A percentile compares a stretch with the other conserved stretches of the same genome.
Conservation (phyloP, 1,140 invertebrate genomes). For the Elymnias hypermnestra region DNA sequence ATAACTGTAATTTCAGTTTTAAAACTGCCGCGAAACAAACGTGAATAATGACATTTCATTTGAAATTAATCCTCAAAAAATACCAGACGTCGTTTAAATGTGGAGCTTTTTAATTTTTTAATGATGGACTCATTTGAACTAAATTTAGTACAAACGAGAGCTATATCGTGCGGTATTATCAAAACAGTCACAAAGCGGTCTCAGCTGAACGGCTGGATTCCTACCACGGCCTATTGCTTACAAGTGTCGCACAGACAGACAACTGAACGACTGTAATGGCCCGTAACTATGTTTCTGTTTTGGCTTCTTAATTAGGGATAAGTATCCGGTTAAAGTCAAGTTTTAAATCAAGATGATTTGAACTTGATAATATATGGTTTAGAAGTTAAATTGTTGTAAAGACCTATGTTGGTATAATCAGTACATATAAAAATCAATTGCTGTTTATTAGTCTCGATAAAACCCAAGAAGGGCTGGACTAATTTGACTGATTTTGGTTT, state of each 20-base stretch:
- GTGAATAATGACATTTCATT: too few relatives aligned
- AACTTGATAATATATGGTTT: too few relatives aligned
- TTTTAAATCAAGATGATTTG: background rate
- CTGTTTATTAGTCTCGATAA: too few relatives aligned
- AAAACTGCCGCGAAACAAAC: too few relatives aligned
- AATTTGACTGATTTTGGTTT: too few relatives aligned
- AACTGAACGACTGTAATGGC: constrained; percentile 43
- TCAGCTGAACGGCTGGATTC: constrained; percentile 52
- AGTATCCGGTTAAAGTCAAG: constrained; percentile 55
- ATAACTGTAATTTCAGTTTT: too few relatives aligned
- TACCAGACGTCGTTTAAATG: background rate
- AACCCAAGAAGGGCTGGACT: too few relatives aligned
- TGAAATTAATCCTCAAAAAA: too few relatives aligned
- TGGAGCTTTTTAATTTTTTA: background rate
- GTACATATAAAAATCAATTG: too few relatives aligned
- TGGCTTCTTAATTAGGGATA: constrained; percentile 68
- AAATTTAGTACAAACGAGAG: constrained; percentile 12
- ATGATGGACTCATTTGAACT: background rate
- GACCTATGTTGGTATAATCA: too few relatives aligned
- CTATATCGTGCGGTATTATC: constrained; percentile 16
- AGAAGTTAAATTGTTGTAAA: too few relatives aligned
- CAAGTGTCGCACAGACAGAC: constrained; percentile 38
- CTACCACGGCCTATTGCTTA: constrained; percentile 44
- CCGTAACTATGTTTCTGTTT: constrained; percentile 53
- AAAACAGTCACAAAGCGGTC: constrained; percentile 27